Percentiles rank a stretch among this genome's conserved stretches.
phyloP scores from a whole-genome alignment of 1,140 invertebrate species.

The Protaetia brevitarsis region DNA sequence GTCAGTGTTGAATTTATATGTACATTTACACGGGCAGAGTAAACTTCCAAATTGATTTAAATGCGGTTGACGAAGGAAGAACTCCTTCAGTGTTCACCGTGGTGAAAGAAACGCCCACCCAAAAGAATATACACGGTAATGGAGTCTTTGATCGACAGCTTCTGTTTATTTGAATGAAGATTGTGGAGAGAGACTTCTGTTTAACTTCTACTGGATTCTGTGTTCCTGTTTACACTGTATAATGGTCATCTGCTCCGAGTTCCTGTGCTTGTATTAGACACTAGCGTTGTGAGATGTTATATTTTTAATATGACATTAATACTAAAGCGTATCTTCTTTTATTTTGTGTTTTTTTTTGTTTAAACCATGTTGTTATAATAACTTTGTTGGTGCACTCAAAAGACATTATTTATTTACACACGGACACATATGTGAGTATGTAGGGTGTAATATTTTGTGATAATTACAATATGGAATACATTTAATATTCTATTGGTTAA shows the following conservation, averaged over 20 bases:
- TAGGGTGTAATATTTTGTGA: background rate
- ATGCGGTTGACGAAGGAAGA: background rate
- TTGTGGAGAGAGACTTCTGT: slow-evolving; percentile 5
- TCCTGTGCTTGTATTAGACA: background rate
- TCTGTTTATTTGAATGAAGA: slow-evolving; percentile 12
- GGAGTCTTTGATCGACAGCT: slow-evolving; percentile 10
- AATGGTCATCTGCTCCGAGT: slow-evolving; percentile 9
- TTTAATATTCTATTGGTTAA: too few relatives aligned
- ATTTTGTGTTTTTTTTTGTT: too few relatives aligned
- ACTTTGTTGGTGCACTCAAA: background rate
- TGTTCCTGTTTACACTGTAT: slow-evolving; percentile 3
- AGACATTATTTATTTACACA: background rate
- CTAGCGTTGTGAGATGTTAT: background rate
- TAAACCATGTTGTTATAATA: too few relatives aligned
- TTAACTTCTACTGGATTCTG: background rate
- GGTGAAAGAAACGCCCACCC: slow-evolving; percentile 14
- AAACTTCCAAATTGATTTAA: slow-evolving; percentile 9
- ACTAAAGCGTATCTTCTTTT: too few relatives aligned
- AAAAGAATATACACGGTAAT: background rate
- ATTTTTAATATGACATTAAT: background rate
- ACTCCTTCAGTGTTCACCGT: background rate
- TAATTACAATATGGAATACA: too few relatives aligned
- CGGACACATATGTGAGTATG: background rate
- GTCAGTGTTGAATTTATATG: background rate
- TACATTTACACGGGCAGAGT: background rate